Evolutionary conservation across 2,113 vertebrate species (phyloP), one percentile per base, ranked within the genome.

Genomic region (Oryzias javanicus): DNA sequence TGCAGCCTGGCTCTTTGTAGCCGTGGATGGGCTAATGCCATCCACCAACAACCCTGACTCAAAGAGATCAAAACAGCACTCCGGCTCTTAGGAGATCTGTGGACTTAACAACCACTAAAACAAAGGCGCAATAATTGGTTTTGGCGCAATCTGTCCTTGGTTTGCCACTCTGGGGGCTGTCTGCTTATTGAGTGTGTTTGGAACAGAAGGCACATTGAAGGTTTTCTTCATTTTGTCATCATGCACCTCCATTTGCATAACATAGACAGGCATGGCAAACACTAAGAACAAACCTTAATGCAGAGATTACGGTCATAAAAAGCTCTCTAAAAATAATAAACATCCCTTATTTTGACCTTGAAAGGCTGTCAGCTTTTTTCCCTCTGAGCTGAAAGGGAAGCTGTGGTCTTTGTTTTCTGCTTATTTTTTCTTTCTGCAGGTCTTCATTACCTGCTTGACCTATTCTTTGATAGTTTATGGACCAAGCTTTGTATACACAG

Each of bases 111-210:
- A 83, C 70, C 55, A 64, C 73, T 86, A 78, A 90, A 89, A 91
- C 90, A 90, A 92, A 90, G 88, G 82, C 57, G 50, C 80, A 85
- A 88, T 92, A 91, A 91, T 92, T 91, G 90, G 88, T 90, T 91
- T 90, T 89, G 89, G 86, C 84, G 77, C 90, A 90, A 90, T 90
- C 89, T 91, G 90, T 89, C 89, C 81, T 88, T 87, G 53, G 67
- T 87, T 83, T 73, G 79, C 86, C 82, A 86, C 79, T 87, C 85
- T 79, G 84, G 87, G 90, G 82, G 78, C 65, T 81, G 83, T 83
- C 83, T 79, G 80, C 68, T 88, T 79, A 81, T 82, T 86, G 84
- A 86, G 83, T 74, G 72, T 67, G 66, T 81, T 67, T 27, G 14
- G 84, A 89, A 88, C 85, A 90, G 86, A 87, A 69, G 85, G 86